phyloP scores from a whole-genome alignment of 2,888 invertebrate species.

The Dascillus cervinus region DNA sequence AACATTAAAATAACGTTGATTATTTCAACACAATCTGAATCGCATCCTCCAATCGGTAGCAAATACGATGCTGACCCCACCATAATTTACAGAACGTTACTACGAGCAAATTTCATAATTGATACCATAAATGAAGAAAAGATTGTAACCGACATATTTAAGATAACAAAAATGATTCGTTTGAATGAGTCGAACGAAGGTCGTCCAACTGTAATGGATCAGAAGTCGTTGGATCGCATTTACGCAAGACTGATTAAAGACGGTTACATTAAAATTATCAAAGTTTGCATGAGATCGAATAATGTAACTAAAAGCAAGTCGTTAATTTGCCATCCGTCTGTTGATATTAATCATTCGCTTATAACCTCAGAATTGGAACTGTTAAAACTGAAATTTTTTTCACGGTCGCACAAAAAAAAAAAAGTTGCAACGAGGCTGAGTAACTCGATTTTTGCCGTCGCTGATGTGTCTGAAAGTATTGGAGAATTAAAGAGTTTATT shows the following conservation, averaged over 20 bases:
- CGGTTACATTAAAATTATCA: constrained; percentile 49
- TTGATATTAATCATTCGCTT: constrained; percentile 43
- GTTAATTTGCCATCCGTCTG: constrained; percentile 49
- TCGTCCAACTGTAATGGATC: constrained; percentile 50
- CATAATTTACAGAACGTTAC: constrained; percentile 42
- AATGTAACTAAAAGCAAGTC: constrained; percentile 42
- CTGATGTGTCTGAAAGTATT: constrained; percentile 19
- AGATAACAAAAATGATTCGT: constrained; percentile 49
- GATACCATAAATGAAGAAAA: constrained; percentile 51
- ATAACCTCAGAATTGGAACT: constrained; percentile 55
- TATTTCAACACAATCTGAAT: constrained; percentile 29
- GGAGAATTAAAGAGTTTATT: constrained; percentile 22
- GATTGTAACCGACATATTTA: constrained; percentile 49
- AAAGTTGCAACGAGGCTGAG: constrained; percentile 18
- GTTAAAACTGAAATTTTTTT: constrained; percentile 49
- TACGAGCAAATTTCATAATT: constrained; percentile 56
- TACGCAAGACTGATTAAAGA: constrained; percentile 50
- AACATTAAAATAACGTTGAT: constrained; percentile 35
- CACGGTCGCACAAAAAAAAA: constrained; percentile 19
- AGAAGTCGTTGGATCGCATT: constrained; percentile 56
- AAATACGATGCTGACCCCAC: constrained; percentile 6
- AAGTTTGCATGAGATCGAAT: constrained; percentile 43
- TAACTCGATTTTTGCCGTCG: constrained; percentile 18
- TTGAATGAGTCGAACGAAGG: constrained; percentile 40
- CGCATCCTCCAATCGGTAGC: neutral